Evolutionary conservation across 2,888 invertebrate genomes (phyloP).

Genomic region (Gibbula magus): DNA sequence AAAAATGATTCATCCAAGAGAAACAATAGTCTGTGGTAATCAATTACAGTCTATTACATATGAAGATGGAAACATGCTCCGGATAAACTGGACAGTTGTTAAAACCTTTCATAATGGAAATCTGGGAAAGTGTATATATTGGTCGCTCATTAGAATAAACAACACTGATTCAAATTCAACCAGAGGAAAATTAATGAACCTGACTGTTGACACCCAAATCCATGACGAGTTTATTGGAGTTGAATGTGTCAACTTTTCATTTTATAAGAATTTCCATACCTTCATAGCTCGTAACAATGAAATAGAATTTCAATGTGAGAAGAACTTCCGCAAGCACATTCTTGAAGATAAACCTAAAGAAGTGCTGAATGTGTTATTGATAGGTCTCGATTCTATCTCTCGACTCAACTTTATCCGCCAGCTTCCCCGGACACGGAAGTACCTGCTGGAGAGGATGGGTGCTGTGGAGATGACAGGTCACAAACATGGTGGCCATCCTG

Average conservation of each 20-base stretch:
- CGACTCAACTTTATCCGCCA: slow-evolving; percentile 88
- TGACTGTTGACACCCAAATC: slow-evolving; percentile 30
- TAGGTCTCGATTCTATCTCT: slow-evolving; percentile 91
- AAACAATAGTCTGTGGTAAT: background rate
- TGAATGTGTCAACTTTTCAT: slow-evolving; percentile 45
- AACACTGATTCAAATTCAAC: background rate
- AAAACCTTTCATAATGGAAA: background rate
- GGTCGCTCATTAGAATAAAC: background rate
- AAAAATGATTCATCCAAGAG: background rate
- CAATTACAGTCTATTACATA: slow-evolving; percentile 26
- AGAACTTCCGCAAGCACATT: background rate
- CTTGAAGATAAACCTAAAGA: background rate
- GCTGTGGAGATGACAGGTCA: slow-evolving; percentile 89
- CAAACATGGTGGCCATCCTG: slow-evolving; percentile 86
- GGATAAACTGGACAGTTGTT: slow-evolving; percentile 15
- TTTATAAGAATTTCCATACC: slow-evolving; percentile 54
- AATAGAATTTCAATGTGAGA: background rate
- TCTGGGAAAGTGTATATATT: background rate
- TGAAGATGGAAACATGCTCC: slow-evolving; percentile 2
- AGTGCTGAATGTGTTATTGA: slow-evolving; percentile 81
- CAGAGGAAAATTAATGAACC: background rate
- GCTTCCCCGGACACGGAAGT: slow-evolving; percentile 82
- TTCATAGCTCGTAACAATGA: slow-evolving; percentile 30
- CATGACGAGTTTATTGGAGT: slow-evolving; percentile 51
- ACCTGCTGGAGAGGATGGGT: slow-evolving; percentile 80